Percentiles rank a stretch among this genome's conserved stretches.
These are phyloP conservation scores for Aromia moschata DNA, from an alignment of 2,888 invertebrate genomes.

Conservation along the genomic window DNA sequence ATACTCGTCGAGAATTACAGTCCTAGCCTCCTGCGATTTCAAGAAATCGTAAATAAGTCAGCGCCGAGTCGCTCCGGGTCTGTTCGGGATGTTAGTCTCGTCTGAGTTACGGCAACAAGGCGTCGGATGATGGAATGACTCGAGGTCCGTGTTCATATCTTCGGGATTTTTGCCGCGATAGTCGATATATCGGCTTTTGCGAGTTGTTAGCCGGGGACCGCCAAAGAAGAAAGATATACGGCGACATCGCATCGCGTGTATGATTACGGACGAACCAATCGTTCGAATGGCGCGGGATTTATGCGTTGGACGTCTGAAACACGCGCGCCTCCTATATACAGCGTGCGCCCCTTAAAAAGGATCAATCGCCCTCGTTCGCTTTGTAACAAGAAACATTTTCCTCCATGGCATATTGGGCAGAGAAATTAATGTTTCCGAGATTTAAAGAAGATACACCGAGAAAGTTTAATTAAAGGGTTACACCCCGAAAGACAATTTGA, in stretches of 20 bases:
- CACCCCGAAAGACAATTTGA: no score
- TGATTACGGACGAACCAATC: slow-evolving; percentile 49
- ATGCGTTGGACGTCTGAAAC: slow-evolving; percentile 31
- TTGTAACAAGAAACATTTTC: no score
- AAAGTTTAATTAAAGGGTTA: no score
- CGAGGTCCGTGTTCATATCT: slow-evolving; percentile 38
- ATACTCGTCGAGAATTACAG: no score
- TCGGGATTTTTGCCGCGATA: slow-evolving; percentile 42
- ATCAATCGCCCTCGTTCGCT: no score
- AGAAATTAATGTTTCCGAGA: no score
- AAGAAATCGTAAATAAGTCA: no score
- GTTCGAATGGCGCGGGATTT: slow-evolving; percentile 36
- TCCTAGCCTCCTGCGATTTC: no score
- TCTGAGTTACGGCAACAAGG: slow-evolving; percentile 44
- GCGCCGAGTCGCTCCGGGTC: no score
- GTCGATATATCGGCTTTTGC: slow-evolving; percentile 46
- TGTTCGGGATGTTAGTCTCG: slow-evolving; percentile 16
- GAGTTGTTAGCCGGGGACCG: slow-evolving; percentile 49
- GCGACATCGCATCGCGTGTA: slow-evolving; percentile 51
- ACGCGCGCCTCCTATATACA: slow-evolving; percentile 29
- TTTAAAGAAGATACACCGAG: no score
- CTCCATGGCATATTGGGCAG: no score
- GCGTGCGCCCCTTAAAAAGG: no score
- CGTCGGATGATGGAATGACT: slow-evolving; percentile 41
- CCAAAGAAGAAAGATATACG: slow-evolving; percentile 52